phyloP scores from a whole-genome alignment of 2,888 invertebrate genomes.

The Sepiola atlantica region DNA sequence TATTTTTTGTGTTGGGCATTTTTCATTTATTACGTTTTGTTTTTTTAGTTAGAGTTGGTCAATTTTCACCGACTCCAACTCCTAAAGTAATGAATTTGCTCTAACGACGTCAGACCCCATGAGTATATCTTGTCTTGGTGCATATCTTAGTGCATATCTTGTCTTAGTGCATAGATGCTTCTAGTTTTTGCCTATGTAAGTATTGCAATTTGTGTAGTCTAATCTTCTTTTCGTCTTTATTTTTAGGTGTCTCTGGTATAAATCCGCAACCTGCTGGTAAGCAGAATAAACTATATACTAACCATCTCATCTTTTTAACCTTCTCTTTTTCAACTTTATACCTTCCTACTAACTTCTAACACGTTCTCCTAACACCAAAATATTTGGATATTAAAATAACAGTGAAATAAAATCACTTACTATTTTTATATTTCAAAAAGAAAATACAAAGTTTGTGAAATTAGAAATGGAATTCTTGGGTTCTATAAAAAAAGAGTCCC shows the following conservation, averaged over 20 bases:
- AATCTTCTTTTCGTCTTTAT: constrained; percentile 20
- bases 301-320: background rate
- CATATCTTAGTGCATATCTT: background rate
- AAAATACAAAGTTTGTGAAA: background rate
- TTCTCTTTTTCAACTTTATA: background rate
- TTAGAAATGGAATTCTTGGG: background rate
- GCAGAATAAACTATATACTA: constrained; percentile 32
- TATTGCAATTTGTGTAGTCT: background rate
- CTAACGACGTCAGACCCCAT: too few species aligned
- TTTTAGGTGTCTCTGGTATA: constrained; percentile 32
- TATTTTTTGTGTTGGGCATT: too few species aligned
- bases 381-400: background rate
- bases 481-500: too few species aligned
- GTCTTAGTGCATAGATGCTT: constrained; percentile 15
- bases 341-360: background rate
- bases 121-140: background rate
- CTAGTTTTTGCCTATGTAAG: background rate
- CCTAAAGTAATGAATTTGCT: too few species aligned
- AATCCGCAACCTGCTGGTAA: constrained; percentile 32
- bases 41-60: too few species aligned
- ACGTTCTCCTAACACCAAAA: background rate
- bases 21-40: too few species aligned
- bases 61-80: too few species aligned
- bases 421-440: background rate
- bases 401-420: background rate